Evolutionary conservation across 2,888 invertebrate genomes (phyloP).

Genomic region (Leucoma salicis): DNA sequence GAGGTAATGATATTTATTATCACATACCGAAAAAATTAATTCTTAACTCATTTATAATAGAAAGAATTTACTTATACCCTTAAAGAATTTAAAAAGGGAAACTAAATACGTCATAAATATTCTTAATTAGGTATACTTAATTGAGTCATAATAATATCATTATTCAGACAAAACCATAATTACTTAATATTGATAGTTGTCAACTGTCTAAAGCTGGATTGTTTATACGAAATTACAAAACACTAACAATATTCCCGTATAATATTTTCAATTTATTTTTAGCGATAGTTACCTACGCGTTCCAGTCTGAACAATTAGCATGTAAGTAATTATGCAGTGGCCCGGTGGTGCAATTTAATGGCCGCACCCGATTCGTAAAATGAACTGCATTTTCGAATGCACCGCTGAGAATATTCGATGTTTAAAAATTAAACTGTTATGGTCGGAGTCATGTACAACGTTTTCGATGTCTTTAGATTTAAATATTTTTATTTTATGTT

Average conservation of each 20-base stretch:
- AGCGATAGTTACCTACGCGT: slow-evolving; percentile 27
- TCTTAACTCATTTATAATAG: too few species aligned
- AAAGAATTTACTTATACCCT: too few species aligned
- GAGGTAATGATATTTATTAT: too few species aligned
- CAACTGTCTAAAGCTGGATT: not conserved
- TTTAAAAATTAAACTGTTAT: slow-evolving; percentile 26
- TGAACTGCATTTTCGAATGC: slow-evolving; percentile 41
- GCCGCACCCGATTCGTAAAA: slow-evolving; percentile 56
- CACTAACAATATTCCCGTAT: slow-evolving; percentile 15
- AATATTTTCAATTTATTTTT: slow-evolving; percentile 22
- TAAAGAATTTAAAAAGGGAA: not conserved
- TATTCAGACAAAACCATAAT: not conserved
- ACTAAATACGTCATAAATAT: not conserved
- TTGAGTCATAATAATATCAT: not conserved
- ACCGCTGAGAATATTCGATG: slow-evolving; percentile 32
- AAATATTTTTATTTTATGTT: not conserved
- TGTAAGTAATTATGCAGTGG: slow-evolving; percentile 62
- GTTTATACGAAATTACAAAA: slow-evolving; percentile 2
- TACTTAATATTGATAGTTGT: not conserved
- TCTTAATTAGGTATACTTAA: not conserved
- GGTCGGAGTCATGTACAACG: slow-evolving; percentile 5
- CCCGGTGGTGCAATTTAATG: slow-evolving; percentile 55
- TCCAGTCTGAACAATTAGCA: slow-evolving; percentile 59
- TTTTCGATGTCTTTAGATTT: not conserved
- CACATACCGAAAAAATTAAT: too few species aligned